A percentile compares a stretch with the other conserved stretches of the same genome.
These are phyloP conservation scores for Aptenodytes forsteri DNA, from an alignment of 2,113 vertebrate genomes.

Conservation along the genomic window DNA sequence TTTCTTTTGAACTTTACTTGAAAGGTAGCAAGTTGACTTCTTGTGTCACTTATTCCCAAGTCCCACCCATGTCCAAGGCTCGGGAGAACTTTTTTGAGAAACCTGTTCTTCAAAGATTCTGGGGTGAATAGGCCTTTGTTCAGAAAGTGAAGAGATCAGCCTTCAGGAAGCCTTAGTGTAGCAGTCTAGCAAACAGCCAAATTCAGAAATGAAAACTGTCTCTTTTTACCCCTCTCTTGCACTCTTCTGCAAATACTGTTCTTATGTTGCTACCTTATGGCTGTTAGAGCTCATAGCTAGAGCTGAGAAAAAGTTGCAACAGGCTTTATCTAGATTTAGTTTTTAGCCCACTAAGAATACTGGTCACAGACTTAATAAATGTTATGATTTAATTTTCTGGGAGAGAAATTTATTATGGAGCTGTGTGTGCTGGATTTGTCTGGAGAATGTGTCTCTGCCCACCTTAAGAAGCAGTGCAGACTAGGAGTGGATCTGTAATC, in stretches of 20 bases:
- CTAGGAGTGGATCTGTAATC: background rate
- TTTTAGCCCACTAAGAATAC: background rate
- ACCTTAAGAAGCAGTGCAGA: background rate
- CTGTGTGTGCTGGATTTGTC: background rate
- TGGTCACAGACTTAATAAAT: background rate
- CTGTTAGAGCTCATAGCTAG: background rate
- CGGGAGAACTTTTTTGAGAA: background rate
- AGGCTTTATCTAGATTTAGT: background rate
- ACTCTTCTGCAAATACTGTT: background rate
- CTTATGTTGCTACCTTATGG: background rate
- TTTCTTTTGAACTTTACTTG: background rate
- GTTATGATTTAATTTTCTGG: background rate
- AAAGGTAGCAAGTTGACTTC: background rate
- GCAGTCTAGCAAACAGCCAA: background rate
- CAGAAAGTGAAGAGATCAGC: background rate
- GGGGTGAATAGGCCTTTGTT: background rate
- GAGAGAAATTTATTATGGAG: background rate
- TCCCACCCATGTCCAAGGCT: background rate
- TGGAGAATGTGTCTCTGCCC: background rate
- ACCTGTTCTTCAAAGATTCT: background rate
- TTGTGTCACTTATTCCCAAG: background rate
- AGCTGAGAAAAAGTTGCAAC: background rate
- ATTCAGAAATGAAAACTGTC: background rate
- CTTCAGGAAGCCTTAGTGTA: background rate
- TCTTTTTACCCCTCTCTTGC: background rate